Percentiles rank a stretch among this genome's conserved stretches.
Conservation (phyloP, 2,113 vertebrate genomes). For the Coregonus clupeaformis region DNA sequence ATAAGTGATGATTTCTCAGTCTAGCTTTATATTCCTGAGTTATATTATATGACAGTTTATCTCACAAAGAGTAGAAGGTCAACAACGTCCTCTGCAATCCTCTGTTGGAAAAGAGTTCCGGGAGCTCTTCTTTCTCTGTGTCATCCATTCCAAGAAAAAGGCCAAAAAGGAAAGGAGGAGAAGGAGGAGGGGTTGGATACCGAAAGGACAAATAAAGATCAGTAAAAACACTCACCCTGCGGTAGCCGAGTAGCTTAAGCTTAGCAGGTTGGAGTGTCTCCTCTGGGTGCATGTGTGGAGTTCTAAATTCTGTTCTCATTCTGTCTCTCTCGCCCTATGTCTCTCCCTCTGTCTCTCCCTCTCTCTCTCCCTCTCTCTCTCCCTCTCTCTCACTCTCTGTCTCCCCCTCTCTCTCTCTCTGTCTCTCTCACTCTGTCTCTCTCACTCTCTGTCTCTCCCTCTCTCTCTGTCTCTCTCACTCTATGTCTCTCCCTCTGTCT, state of each 20-base stretch:
- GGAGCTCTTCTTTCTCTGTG: neutral
- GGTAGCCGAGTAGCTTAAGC: neutral
- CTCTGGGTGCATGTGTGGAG: neutral
- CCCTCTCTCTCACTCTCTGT: too few species aligned
- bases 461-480: neutral
- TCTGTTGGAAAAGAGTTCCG: neutral
- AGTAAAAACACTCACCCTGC: neutral
- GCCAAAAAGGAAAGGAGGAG: neutral
- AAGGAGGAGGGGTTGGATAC: neutral
- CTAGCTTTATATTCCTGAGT: neutral
- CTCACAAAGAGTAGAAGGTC: neutral
- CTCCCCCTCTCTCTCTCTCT: neutral
- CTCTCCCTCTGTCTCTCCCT: neutral
- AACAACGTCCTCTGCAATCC: neutral
- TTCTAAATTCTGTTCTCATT: neutral
- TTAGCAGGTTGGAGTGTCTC: neutral
- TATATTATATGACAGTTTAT: neutral
- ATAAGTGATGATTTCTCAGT: neutral
- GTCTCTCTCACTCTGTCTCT: conserved; percentile 2
- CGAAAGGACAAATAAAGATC: neutral
- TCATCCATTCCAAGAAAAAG: conserved; percentile 3
- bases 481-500: neutral
- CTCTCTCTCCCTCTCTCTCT: too few species aligned
- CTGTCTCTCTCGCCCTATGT: too few species aligned
- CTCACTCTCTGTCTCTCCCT: neutral